Percentiles rank a stretch among this genome's conserved stretches.
Conservation (phyloP, 2,888 invertebrate species). For the Nemoura dubitans region DNA sequence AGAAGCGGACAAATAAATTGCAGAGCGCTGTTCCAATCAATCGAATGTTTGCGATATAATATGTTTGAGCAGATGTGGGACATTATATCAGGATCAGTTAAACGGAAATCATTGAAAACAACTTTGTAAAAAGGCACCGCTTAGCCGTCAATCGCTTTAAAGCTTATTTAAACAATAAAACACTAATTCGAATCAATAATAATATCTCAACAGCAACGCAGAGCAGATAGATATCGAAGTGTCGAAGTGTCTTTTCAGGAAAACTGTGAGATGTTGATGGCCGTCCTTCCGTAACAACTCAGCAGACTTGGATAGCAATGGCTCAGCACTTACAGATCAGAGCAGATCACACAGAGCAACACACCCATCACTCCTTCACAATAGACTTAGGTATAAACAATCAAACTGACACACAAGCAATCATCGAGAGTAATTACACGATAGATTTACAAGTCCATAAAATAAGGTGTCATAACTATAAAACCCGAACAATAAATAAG, state of each 20-base stretch:
- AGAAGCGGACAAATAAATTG: not conserved
- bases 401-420: not conserved
- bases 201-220: no score
- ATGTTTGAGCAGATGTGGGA: not conserved
- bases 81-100: not conserved
- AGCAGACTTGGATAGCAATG: not conserved
- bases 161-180: no score
- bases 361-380: not conserved
- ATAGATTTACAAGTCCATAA: conserved; percentile 12
- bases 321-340: not conserved
- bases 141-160: not conserved
- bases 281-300: not conserved
- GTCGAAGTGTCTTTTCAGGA: not conserved
- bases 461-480: not conserved
- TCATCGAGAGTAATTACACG: not conserved
- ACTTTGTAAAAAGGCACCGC: not conserved
- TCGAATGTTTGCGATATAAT: not conserved
- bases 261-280: not conserved
- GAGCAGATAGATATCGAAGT: not conserved
- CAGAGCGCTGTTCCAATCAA: not conserved
- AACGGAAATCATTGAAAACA: not conserved
- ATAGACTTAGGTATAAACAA: not conserved
- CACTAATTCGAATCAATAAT: no score
- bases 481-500: not conserved
- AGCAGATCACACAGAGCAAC: not conserved